A percentile compares a stretch with the other conserved stretches of the same genome.
Conservation (phyloP, 2,113 vertebrate genomes). For the Fukomys damarensis region DNA sequence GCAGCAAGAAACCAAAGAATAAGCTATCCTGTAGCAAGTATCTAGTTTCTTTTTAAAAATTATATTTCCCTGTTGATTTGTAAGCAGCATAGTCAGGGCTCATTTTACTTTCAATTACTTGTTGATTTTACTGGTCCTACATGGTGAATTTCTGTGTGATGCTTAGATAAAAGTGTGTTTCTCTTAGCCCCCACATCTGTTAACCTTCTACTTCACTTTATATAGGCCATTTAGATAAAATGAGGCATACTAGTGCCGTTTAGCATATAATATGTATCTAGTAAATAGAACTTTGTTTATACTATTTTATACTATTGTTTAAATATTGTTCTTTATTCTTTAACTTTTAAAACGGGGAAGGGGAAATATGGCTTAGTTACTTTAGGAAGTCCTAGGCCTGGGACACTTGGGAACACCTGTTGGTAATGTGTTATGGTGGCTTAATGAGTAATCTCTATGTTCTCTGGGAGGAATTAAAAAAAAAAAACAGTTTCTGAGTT, state of each 20-base stretch:
- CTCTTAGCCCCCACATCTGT: not conserved
- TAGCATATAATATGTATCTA: not conserved
- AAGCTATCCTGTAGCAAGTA: not conserved
- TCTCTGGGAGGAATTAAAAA: conserved; percentile 32
- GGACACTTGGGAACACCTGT: conserved; percentile 6
- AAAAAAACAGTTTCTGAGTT: conserved; percentile 34
- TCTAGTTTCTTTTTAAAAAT: not conserved
- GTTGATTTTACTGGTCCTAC: conserved; percentile 42
- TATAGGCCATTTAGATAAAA: conserved; percentile 39
- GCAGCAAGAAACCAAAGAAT: conserved; percentile 42
- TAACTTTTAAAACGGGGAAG: conserved; percentile 29
- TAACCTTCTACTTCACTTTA: conserved; percentile 15
- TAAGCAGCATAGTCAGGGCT: conserved; percentile 22
- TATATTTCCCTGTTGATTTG: not conserved
- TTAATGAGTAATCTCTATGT: conserved; percentile 61
- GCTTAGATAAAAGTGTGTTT: conserved; percentile 44
- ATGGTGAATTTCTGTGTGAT: conserved; percentile 62
- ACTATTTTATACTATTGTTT: conserved; percentile 1
- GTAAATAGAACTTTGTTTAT: conserved; percentile 23
- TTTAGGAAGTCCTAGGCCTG: conserved; percentile 10
- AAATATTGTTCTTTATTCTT: conserved; percentile 22
- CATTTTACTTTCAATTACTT: conserved; percentile 57
- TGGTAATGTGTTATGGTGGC: conserved; percentile 14
- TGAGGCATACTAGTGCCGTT: conserved; percentile 16
- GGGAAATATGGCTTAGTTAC: conserved; percentile 13